These are phyloP conservation scores for Chascanopsetta lugubris DNA, from an alignment of 2,113 vertebrate species.

Conservation along the genomic window DNA sequence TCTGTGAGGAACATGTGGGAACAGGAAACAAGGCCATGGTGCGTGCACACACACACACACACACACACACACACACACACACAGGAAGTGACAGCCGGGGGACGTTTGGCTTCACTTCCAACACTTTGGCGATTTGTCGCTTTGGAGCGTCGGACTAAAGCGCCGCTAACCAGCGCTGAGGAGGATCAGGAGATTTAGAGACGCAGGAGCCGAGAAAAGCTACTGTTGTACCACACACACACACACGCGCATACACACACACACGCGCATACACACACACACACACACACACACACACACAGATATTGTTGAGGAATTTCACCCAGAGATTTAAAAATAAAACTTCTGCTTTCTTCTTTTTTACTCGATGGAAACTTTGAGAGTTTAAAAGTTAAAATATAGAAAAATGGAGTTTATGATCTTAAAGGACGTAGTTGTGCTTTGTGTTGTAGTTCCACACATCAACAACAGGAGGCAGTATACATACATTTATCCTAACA, in stretches of 20 bases:
- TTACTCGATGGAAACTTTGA: neutral
- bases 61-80: too few species aligned
- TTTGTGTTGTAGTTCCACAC: too few species aligned
- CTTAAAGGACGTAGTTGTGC: neutral
- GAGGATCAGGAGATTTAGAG: constrained; percentile 47
- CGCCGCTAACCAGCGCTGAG: constrained; percentile 2
- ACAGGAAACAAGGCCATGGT: constrained; percentile 51
- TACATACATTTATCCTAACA: too few species aligned
- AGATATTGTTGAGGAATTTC: neutral
- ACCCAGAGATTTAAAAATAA: neutral
- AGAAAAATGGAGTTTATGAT: neutral
- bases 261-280: constrained; percentile 10
- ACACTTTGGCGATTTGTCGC: constrained; percentile 40
- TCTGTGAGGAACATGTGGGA: constrained; percentile 14
- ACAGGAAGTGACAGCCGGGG: constrained; percentile 54
- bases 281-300: constrained; percentile 10
- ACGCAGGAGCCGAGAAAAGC: constrained; percentile 24
- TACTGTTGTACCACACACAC: constrained; percentile 15
- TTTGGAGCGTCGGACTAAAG: constrained; percentile 34
- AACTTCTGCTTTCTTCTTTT: neutral
- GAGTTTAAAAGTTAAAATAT: neutral
- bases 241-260: constrained; percentile 23
- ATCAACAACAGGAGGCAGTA: too few species aligned
- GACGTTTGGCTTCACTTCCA: constrained; percentile 59
- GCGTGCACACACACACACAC: too few species aligned